Evolutionary conservation across 2,888 invertebrate genomes (phyloP), one percentile per base, ranked within the genome.

Genomic region (Liopterus haemorrhoidalis): DNA sequence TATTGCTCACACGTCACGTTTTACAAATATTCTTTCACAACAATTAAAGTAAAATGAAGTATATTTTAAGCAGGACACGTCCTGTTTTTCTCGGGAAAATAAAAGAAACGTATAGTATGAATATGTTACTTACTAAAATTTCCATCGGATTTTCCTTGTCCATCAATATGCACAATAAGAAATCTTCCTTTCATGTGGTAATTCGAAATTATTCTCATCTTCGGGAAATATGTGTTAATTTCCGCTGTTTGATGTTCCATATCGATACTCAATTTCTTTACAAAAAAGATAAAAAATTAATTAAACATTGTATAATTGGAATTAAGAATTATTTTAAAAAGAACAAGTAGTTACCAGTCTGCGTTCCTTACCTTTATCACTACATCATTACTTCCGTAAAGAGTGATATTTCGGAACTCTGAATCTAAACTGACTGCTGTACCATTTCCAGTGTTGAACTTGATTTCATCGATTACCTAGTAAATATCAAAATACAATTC

Each of bases 141-240:
- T 20, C 52, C 51, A 16, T 48, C 41, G 11, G 48, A 24, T 6
- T 67, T 60, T 3, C 85, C 85, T 2, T 74, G 70, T 20, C 84
- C 85, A n/a, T 72, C 67, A 22, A 85, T 72, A 0, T 83, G 81
- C 58, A 85, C 62, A 74, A 84, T 74, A 53, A 85, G 68, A 14
- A 85, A 69, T 54, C 76, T 76, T 6, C 85, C 85, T 6, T 73
- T 65, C 16, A 85, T 66, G 5, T 67, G 68, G 62, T 85, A 85
- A 39, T 73, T 67, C 0, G 80, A 75, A 22, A 68, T 72, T 71
- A 82, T 74, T 31, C 70, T 69, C 24, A 85, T 58, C 31, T 72
- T 70, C 0, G 83, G 82, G 24, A 85, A 74, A 28, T 66, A 67
- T 12, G 84, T 54, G 25, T 74, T 74, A 5, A 79, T 65, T 0